phyloP scores from a whole-genome alignment of 2,113 vertebrate species.

The Herpetotheres cachinnans region DNA sequence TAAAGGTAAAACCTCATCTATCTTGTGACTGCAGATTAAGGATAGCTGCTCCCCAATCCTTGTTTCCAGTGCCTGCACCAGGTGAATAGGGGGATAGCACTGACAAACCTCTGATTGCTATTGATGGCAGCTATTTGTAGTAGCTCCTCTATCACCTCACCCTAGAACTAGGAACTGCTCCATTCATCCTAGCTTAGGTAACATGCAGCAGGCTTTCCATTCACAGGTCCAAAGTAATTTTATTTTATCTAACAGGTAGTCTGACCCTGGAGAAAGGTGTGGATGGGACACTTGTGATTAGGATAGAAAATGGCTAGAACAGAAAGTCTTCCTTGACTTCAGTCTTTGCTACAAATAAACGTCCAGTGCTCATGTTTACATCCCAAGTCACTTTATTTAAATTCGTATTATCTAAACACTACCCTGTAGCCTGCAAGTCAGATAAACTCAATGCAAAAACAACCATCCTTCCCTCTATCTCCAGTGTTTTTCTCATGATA shows the following conservation, averaged over 20 bases:
- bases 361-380: constrained; percentile 9
- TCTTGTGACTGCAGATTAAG: constrained; percentile 11
- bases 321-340: constrained; percentile 10
- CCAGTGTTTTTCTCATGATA: background rate
- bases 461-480: background rate
- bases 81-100: background rate
- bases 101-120: background rate
- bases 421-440: constrained; percentile 22
- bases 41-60: background rate
- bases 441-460: background rate
- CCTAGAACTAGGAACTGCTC: background rate
- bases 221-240: background rate
- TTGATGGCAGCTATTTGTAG: background rate
- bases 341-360: background rate
- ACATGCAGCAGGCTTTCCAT: constrained; percentile 29
- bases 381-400: constrained; percentile 26
- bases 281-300: background rate
- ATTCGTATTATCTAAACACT: constrained; percentile 31
- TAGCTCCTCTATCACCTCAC: background rate
- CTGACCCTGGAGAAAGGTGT: background rate
- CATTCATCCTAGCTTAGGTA: background rate
- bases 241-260: background rate
- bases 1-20: constrained; percentile 15
- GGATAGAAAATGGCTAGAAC: background rate
- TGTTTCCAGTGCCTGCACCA: constrained; percentile 39